phyloP scores from a whole-genome alignment of 2,113 vertebrate species.

The Triplophysa tibetana region DNA sequence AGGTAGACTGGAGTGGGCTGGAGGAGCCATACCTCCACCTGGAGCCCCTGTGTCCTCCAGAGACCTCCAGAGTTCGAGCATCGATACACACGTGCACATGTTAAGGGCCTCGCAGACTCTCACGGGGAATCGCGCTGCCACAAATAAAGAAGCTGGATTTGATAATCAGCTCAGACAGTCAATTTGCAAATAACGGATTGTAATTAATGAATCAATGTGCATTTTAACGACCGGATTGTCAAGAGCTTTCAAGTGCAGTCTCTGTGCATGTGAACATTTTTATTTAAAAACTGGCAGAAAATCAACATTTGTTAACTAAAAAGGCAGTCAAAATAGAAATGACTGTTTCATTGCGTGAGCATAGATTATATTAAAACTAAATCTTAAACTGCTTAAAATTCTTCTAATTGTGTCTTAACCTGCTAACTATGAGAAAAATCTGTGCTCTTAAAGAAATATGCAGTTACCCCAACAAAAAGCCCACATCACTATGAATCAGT shows the following conservation, averaged over 20 bases:
- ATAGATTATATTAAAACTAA: conserved; percentile 13
- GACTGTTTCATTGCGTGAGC: conserved; percentile 11
- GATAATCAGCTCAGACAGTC: conserved; percentile 78
- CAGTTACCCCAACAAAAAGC: conserved; percentile 46
- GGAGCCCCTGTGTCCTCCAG: conserved; percentile 25
- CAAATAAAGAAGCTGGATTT: conserved; percentile 75
- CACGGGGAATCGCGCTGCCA: conserved; percentile 51
- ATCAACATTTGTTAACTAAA: background rate
- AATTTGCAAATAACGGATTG: conserved; percentile 78
- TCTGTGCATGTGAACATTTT: conserved; percentile 47
- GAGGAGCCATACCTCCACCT: conserved; percentile 29
- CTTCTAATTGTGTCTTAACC: background rate
- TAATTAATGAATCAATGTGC: conserved; percentile 79
- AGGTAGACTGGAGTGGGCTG: conserved; percentile 23
- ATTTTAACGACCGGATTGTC: conserved; percentile 73
- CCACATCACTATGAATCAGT: conserved; percentile 52
- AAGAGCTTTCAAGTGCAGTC: conserved; percentile 75
- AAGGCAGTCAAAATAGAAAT: conserved; percentile 26
- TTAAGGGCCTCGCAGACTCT: conserved; percentile 34
- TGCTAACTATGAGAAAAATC: conserved; percentile 5
- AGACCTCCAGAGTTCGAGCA: conserved; percentile 38
- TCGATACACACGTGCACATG: conserved; percentile 41
- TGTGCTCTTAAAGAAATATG: conserved; percentile 12
- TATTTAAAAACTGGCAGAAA: background rate
- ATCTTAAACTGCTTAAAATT: conserved; percentile 1